These are phyloP conservation scores for Agapornis roseicollis DNA, from an alignment of 2,113 vertebrate genomes.

Conservation along the genomic window DNA sequence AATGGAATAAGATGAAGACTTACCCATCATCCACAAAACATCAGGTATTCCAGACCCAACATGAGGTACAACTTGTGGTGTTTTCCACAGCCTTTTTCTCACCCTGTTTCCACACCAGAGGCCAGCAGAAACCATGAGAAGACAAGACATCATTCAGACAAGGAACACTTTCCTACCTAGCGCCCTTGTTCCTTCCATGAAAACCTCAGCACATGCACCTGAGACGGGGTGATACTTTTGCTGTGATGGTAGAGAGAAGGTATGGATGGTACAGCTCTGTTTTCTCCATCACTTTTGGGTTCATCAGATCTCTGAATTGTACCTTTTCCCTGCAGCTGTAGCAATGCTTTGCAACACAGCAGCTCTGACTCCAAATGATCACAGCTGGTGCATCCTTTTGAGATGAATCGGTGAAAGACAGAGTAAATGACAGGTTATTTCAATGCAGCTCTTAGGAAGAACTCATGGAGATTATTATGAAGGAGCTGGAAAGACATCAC, in stretches of 20 bases:
- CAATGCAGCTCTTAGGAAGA: conserved; percentile 46
- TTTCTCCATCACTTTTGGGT: background rate
- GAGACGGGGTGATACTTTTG: fast-evolving
- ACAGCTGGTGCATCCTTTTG: conserved; percentile 47
- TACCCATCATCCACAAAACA: background rate
- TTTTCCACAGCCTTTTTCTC: background rate
- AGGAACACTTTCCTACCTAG: fast-evolving
- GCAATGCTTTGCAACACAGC: background rate
- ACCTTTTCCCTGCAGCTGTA: conserved; percentile 39
- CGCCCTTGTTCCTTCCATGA: fast-evolving
- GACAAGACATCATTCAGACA: background rate
- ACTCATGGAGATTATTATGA: conserved; percentile 39
- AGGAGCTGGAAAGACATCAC: conserved; percentile 44
- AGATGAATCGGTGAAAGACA: conserved; percentile 60
- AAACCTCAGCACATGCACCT: background rate
- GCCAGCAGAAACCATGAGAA: background rate
- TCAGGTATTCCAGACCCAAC: background rate
- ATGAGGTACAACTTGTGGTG: background rate
- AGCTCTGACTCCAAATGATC: conserved; percentile 36
- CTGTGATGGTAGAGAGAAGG: fast-evolving
- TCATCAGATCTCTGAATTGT: background rate
- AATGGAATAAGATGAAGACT: background rate
- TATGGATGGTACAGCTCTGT: background rate
- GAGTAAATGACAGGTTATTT: conserved; percentile 63
- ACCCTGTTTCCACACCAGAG: background rate